These are phyloP conservation scores for Phrynocephalus versicolor DNA, from an alignment of 2,113 vertebrate species.

Conservation along the genomic window DNA sequence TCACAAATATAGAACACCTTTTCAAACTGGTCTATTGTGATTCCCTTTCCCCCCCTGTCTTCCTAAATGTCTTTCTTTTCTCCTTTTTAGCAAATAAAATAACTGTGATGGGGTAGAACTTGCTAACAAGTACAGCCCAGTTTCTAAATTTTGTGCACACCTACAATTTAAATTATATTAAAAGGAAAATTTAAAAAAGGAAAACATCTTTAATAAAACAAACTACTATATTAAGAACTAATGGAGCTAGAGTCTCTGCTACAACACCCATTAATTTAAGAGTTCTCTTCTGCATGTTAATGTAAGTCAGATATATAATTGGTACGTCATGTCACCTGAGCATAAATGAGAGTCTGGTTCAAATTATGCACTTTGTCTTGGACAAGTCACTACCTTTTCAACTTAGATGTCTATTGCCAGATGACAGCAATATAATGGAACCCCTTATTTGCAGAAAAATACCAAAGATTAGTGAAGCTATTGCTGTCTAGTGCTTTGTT, in stretches of 20 bases:
- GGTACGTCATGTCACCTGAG: not conserved
- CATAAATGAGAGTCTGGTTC: not conserved
- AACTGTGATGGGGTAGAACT: not conserved
- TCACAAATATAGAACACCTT: conserved; percentile 13
- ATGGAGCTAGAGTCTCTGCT: not conserved
- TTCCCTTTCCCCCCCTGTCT: not conserved
- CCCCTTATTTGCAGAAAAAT: not conserved
- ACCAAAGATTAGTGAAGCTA: conserved; percentile 11
- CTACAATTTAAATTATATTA: not conserved
- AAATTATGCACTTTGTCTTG: not conserved
- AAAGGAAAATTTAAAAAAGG: not conserved
- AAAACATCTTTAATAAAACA: not conserved
- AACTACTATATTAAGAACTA: conserved; percentile 2
- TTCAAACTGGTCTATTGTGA: not conserved
- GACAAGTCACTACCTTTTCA: not conserved
- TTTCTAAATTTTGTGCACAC: not conserved
- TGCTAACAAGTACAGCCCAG: not conserved
- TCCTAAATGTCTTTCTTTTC: not conserved
- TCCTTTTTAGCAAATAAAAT: not conserved
- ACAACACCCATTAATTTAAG: not conserved
- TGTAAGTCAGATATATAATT: not conserved
- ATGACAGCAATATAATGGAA: not conserved
- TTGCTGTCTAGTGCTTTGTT: not conserved
- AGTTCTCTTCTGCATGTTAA: not conserved
- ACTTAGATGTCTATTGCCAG: not conserved